A percentile compares a stretch with the other conserved stretches of the same genome.
These are phyloP conservation scores for Wiebesia pumilae DNA, from an alignment of 1,140 invertebrate species.

Conservation along the genomic window DNA sequence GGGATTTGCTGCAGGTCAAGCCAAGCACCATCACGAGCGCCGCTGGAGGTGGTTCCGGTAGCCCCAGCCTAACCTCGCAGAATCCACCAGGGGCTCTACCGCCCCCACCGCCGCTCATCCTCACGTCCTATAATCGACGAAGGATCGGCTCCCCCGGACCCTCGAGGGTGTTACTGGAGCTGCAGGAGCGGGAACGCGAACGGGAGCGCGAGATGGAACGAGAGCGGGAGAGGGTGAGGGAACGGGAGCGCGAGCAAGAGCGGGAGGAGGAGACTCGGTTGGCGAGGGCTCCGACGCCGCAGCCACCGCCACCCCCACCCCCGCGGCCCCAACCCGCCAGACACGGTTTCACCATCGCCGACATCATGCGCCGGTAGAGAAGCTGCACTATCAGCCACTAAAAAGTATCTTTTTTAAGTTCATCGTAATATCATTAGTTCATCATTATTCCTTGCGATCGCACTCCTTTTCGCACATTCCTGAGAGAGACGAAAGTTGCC, in stretches of 20 bases:
- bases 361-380: conserved; percentile 74
- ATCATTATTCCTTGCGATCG: background rate
- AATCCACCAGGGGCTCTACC: conserved; percentile 72
- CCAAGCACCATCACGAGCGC: conserved; percentile 73
- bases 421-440: background rate
- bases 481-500: background rate
- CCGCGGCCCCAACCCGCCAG: conserved; percentile 65
- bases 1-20: conserved; percentile 80
- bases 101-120: conserved; percentile 73
- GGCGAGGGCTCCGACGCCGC: conserved; percentile 69
- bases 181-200: conserved; percentile 70
- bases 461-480: background rate
- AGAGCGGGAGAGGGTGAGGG: conserved; percentile 60
- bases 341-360: conserved; percentile 74
- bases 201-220: conserved; percentile 62
- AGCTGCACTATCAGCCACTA: background rate
- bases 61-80: conserved; percentile 62
- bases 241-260: conserved; percentile 62
- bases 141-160: conserved; percentile 70
- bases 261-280: conserved; percentile 64
- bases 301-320: conserved; percentile 64
- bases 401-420: conserved; percentile 4
- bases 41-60: conserved; percentile 2
- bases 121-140: conserved; percentile 69
- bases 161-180: conserved; percentile 67